Base-by-base conservation (phyloP, 2,113 vertebrate genomes). In the Macroglossus sobrinus region DNA sequence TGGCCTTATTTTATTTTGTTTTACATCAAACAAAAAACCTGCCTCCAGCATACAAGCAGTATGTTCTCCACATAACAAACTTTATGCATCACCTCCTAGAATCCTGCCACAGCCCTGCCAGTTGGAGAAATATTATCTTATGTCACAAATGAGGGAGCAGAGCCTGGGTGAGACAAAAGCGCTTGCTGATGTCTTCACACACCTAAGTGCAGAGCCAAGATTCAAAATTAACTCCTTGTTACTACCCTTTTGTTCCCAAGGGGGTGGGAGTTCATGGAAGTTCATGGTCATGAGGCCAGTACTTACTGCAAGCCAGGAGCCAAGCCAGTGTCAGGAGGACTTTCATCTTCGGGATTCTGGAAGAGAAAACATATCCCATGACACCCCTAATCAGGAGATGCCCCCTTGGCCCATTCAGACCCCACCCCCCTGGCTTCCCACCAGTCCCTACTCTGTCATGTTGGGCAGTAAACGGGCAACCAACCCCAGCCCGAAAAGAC, bases 251-350 rank as follows among this genome's bases (percentile, higher is more conserved):
- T 38, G 26, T 15, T 50, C 50, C 68, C 15, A 19, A 19, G 0
- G 21, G n/a, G 53, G 40, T 3, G 1, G 68, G 26, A 89, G 19
- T 21, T 43, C 66, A 78, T 24, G 47, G 47, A 16, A 10, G 12
- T 24, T 64, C 53, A 43, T 43, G 87, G 55, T 50, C 13, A 13
- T 0, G 33, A 55, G 45, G 14, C 16, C 55, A 94, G 78, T 38
- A 97, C 97, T 98, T 96, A 98, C 97, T 61, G 26, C 13, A 97
- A 85, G 82, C 89, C 95, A 97, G 94, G 88, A 98, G 6, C 94
- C 94, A 97, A 57, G 69, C 85, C 95, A 97, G 66, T 1, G 3
- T 30, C 61, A 98, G 55, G 50, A 97, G 43, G 55, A 35, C 38
- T 68, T 95, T 97, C 97, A 98, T 97, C 85, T 95, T 80, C 43